Base-by-base conservation (phyloP, 1,140 invertebrate genomes). In the Araneus ventricosus region DNA sequence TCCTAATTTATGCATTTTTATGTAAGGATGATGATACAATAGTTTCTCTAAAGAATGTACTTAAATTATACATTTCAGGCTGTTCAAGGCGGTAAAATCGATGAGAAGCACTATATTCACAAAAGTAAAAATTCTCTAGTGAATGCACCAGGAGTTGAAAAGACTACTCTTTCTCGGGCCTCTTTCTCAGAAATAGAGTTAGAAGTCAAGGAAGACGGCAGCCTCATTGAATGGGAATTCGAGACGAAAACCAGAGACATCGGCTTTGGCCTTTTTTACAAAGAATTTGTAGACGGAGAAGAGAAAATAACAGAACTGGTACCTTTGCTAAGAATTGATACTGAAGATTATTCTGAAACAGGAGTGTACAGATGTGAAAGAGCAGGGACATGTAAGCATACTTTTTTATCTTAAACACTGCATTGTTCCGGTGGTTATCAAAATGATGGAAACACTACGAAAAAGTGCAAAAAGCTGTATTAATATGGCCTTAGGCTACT, bases 291-390 rank as follows among this genome's bases (percentile, higher is more conserved):
- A 14, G 39, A 59, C 6, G 82, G 80, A 1, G 63, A 61, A 59
- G 45, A 87, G 30, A 87, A 88, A n/a, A 59, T 87, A 27, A 80
- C 17, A 17, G 91, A 92, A 61, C 17, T 92, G 14, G 91, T 92
- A 0, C 91, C 91, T 2, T 5, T 57, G 14, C 17, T 61, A 22
- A 27, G 84, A 27, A 79, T 87, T 6, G 82, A 87, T 17, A 92
- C 84, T 14, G 63, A 79, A 27, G 45, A 57, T 2, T 70, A 79
- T 27, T n/a, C 91, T 0, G 91, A 92, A 87, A 88, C 91, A 24
- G 91, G 91, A n/a, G 80, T 87, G 6, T 92, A 92, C 57, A 92
- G 79, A 41, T 92, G 84, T 20, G 84, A 75, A 37, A 80, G 79
- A 39, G 45, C 82, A 14, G 91, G 91, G 22, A 79, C 41, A 20